Evolutionary conservation across 2,888 invertebrate genomes (phyloP).

Genomic region (Hermodice carunculata): DNA sequence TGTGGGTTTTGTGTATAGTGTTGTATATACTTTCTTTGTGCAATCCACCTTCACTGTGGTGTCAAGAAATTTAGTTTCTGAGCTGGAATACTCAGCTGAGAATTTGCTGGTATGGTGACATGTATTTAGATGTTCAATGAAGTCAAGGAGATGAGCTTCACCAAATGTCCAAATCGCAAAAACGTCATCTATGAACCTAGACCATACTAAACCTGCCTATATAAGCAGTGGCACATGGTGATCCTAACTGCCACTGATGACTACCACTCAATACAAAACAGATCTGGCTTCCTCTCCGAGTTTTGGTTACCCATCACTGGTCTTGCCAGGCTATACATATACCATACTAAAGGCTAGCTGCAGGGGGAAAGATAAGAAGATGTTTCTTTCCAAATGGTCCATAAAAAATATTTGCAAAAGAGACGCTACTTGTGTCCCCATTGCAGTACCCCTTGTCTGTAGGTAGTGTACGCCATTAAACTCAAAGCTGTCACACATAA

Average conservation of each 20-base stretch:
- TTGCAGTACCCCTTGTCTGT: conserved; percentile 31
- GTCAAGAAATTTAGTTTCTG: background rate
- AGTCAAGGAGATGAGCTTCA: background rate
- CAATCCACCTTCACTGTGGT: background rate
- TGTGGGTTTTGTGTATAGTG: conserved; percentile 3
- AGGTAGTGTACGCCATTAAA: conserved; percentile 27
- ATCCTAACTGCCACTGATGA: too few species aligned
- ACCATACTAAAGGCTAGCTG: too few species aligned
- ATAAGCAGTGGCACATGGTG: too few species aligned
- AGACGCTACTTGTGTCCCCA: conserved; percentile 36
- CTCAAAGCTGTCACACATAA: conserved; percentile 24
- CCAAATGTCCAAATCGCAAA: conserved; percentile 26
- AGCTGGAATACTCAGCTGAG: background rate
- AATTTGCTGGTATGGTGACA: conserved; percentile 1
- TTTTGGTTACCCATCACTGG: too few species aligned
- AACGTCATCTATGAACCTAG: conserved; percentile 35
- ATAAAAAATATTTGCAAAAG: conserved; percentile 31
- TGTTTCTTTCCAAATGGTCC: conserved; percentile 28
- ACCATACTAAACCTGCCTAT: too few species aligned
- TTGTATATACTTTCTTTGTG: background rate
- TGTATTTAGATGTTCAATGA: background rate
- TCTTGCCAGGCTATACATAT: too few species aligned
- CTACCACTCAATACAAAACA: too few species aligned
- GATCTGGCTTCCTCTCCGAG: too few species aligned
- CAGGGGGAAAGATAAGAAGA: conserved; percentile 1